phyloP scores from a whole-genome alignment of 2,113 vertebrate genomes.

The Urocolius indicus region DNA sequence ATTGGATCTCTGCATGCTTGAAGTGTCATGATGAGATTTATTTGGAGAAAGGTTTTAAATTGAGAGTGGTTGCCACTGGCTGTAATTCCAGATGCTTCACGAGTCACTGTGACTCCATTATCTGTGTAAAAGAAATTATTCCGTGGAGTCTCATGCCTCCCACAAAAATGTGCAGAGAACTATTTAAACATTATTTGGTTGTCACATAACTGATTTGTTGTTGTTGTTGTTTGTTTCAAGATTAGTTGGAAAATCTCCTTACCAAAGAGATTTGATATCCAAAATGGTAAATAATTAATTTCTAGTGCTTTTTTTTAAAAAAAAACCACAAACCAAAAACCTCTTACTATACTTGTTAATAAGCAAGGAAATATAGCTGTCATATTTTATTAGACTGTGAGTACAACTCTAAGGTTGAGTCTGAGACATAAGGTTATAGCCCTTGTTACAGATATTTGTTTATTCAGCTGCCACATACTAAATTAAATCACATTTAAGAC shows the following conservation, averaged over 20 bases:
- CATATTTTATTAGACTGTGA: neutral
- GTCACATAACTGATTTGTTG: neutral
- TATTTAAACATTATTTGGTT: conserved; percentile 14
- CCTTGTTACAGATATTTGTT: neutral
- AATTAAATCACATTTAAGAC: neutral
- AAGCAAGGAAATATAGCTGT: conserved; percentile 14
- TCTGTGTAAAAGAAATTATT: neutral
- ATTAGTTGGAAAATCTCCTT: conserved; percentile 17
- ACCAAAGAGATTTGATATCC: neutral
- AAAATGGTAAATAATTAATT: conserved; percentile 8
- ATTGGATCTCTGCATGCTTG: neutral
- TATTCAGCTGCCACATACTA: neutral
- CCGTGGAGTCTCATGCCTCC: neutral
- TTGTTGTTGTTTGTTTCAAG: neutral
- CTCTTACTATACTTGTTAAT: neutral
- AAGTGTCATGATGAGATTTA: conserved; percentile 22
- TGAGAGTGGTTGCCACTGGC: conserved; percentile 1
- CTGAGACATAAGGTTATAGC: neutral
- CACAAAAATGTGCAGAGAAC: neutral
- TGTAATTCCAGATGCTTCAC: neutral
- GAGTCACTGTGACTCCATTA: neutral
- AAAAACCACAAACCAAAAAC: too few relatives aligned
- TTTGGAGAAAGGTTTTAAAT: neutral
- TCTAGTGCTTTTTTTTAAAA: neutral
- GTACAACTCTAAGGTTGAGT: neutral